phyloP scores from a whole-genome alignment of 2,888 invertebrate species.

The Horisme vitalbata region DNA sequence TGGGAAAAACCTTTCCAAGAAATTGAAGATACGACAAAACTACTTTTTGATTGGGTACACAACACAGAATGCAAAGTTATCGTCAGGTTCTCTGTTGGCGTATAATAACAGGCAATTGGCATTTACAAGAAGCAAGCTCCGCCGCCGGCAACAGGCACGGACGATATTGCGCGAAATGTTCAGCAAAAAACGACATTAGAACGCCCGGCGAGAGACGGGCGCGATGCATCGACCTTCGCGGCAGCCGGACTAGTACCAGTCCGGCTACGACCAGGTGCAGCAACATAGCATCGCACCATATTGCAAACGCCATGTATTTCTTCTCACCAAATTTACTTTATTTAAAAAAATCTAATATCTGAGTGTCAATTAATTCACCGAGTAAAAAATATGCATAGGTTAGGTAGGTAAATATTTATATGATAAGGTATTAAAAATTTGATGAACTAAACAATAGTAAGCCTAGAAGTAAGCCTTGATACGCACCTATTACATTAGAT shows the following conservation, averaged over 20 bases:
- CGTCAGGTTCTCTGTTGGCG: constrained; percentile 17
- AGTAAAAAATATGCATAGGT: no score
- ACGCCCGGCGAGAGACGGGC: constrained; percentile 42
- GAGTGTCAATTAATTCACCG: no score
- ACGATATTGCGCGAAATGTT: constrained; percentile 32
- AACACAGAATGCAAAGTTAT: constrained; percentile 11
- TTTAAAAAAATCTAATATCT: no score
- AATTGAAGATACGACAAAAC: background rate
- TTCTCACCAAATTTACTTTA: no score
- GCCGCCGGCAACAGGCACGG: constrained; percentile 34
- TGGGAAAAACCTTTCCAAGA: background rate
- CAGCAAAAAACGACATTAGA: constrained; percentile 61
- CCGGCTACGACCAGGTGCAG: constrained; percentile 44
- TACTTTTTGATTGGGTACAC: constrained; percentile 2
- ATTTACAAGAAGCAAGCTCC: constrained; percentile 32
- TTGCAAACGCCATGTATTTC: constrained; percentile 18
- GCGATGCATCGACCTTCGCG: constrained; percentile 64
- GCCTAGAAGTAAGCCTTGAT: background rate
- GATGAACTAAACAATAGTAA: background rate
- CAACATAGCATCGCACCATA: constrained; percentile 11
- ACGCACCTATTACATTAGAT: background rate
- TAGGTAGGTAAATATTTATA: no score
- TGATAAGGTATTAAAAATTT: background rate
- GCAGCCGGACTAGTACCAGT: constrained; percentile 25
- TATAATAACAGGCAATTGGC: constrained; percentile 28